Percentiles rank a stretch among this genome's conserved stretches.
Conservation (phyloP, 1,140 invertebrate species). For the Drosophila burlai region DNA sequence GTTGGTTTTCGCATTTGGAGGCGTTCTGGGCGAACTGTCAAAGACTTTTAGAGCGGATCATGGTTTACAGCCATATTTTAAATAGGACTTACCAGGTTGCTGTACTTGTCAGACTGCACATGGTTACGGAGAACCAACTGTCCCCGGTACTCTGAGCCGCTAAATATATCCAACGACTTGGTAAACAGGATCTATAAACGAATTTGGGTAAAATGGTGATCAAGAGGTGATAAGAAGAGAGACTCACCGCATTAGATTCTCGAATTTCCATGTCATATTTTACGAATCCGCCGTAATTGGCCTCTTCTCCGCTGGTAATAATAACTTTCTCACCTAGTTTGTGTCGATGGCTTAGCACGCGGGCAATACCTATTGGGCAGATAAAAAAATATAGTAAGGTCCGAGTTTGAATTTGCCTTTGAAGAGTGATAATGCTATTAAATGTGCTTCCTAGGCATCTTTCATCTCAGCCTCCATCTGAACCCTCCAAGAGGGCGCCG, state of each 20-base stretch:
- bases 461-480: not conserved
- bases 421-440: not conserved
- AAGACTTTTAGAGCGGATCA: not conserved
- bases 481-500: too few relatives aligned
- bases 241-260: conserved; percentile 74
- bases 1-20: conserved; percentile 62
- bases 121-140: conserved; percentile 81
- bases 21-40: conserved; percentile 70
- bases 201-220: not conserved
- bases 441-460: not conserved
- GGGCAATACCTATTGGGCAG: conserved; percentile 65
- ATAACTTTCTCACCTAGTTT: conserved; percentile 78
- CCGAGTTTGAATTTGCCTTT: not conserved
- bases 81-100: conserved; percentile 71
- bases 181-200: conserved; percentile 72
- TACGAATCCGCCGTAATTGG: conserved; percentile 58
- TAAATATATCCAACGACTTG: conserved; percentile 80
- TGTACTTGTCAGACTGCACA: conserved; percentile 78
- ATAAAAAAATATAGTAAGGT: not conserved
- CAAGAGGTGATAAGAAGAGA: not conserved
- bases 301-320: conserved; percentile 72
- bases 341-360: conserved; percentile 61
- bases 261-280: conserved; percentile 84
- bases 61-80: not conserved
- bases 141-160: conserved; percentile 72